A percentile compares a stretch with the other conserved stretches of the same genome.
phyloP scores from a whole-genome alignment of 2,888 invertebrate species.

The Prenolepis imparis region DNA sequence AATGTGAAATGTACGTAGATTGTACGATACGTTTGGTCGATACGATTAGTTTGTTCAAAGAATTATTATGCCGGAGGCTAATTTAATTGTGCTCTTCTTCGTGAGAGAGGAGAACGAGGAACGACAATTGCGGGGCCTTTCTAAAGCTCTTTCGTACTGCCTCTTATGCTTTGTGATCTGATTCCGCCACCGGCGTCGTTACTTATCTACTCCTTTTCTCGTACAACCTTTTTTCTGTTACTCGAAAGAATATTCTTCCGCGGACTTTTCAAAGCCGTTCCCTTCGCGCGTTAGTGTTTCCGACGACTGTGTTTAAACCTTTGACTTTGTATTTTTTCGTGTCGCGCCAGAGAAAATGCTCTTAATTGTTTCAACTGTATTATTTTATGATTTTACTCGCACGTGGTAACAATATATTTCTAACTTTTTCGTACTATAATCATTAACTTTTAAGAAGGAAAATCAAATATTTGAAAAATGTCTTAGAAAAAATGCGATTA shows the following conservation, averaged over 20 bases:
- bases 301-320: not conserved
- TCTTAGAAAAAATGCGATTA: not conserved
- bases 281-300: not conserved
- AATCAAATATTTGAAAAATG: not conserved
- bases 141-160: conserved; percentile 27
- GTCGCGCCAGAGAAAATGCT: not conserved
- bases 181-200: conserved; percentile 31
- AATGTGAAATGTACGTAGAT: conserved; percentile 54
- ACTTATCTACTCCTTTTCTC: conserved; percentile 17
- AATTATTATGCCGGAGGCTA: conserved; percentile 58
- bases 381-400: not conserved
- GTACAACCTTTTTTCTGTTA: conserved; percentile 36
- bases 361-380: not conserved
- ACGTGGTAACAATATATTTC: not conserved
- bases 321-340: not conserved
- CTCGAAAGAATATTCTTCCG: not conserved
- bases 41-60: conserved; percentile 53
- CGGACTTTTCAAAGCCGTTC: conserved; percentile 25
- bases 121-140: conserved; percentile 36
- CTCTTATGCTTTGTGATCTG: conserved; percentile 27
- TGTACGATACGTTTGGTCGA: not conserved
- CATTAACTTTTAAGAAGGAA: not conserved
- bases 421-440: not conserved
- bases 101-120: conserved; percentile 8
- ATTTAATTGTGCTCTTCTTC: conserved; percentile 61